These are phyloP conservation scores for Dicyrtoma fusca DNA, from an alignment of 2,888 invertebrate species.

Conservation along the genomic window DNA sequence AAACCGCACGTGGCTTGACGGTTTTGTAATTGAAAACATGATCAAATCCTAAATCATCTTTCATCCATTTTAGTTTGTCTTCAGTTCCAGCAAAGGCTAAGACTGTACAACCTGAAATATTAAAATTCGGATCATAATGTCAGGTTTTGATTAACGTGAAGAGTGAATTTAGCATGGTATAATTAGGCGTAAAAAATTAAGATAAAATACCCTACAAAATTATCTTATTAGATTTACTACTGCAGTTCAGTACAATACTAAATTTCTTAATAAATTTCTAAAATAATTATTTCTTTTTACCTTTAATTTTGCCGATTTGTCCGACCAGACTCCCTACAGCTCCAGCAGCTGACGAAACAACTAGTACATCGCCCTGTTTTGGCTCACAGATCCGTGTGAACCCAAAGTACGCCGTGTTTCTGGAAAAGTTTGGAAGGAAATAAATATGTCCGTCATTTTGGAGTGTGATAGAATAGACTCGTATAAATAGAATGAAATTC, in stretches of 20 bases:
- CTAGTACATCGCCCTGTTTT: constrained; percentile 72
- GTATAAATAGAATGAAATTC: too few species aligned
- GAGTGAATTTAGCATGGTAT: too few species aligned
- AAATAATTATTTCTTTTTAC: constrained; percentile 57
- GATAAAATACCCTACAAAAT: too few species aligned
- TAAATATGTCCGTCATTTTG: too few species aligned
- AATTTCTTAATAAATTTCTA: not conserved
- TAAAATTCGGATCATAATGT: too few species aligned
- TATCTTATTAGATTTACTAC: too few species aligned
- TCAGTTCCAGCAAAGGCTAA: constrained; percentile 74
- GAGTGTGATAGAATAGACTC: too few species aligned
- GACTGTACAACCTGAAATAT: constrained; percentile 66
- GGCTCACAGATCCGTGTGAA: constrained; percentile 72
- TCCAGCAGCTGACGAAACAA: constrained; percentile 76
- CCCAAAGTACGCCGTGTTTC: constrained; percentile 76
- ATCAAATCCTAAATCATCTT: constrained; percentile 68
- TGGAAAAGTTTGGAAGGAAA: constrained; percentile 65
- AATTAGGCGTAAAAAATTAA: too few species aligned
- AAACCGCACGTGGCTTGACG: constrained; percentile 58
- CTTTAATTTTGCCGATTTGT: constrained; percentile 75
- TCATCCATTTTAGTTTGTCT: constrained; percentile 72
- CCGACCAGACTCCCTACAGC: constrained; percentile 74
- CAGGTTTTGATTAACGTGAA: too few species aligned
- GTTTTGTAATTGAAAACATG: constrained; percentile 74
- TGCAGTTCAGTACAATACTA: not conserved